A percentile compares a stretch with the other conserved stretches of the same genome.
Evolutionary conservation across 2,113 vertebrate genomes (phyloP).

Genomic region (Ochotona curzoniae): DNA sequence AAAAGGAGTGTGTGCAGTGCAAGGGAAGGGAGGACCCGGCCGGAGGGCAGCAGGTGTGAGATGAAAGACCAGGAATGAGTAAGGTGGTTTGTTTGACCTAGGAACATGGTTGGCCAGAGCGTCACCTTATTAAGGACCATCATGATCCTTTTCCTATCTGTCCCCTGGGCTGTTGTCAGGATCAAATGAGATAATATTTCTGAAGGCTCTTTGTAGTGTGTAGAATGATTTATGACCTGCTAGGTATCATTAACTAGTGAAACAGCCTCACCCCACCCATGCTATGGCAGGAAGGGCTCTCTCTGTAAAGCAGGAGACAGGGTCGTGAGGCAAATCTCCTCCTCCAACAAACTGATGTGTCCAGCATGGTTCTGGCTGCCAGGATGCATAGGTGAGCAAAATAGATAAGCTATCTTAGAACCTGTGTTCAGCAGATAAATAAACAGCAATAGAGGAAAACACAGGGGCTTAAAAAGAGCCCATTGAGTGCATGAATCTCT

Average conservation of each 20-base stretch:
- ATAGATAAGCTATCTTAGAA: background rate
- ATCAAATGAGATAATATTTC: constrained; percentile 14
- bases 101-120: background rate
- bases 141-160: background rate
- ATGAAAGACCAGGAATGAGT: background rate
- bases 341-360: background rate
- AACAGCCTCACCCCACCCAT: background rate
- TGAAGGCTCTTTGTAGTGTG: background rate
- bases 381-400: background rate
- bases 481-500: background rate
- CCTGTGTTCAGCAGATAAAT: background rate
- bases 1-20: background rate
- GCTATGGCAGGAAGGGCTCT: background rate
- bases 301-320: background rate
- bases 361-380: background rate
- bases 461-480: background rate
- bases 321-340: background rate
- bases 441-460: background rate
- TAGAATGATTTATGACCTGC: background rate
- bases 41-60: background rate
- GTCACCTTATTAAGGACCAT: background rate
- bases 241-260: background rate
- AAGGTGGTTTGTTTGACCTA: background rate
- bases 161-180: background rate
- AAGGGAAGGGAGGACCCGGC: background rate